Conservation (phyloP, 2,888 invertebrate genomes). For the Hydroisotoma schaefferi region DNA sequence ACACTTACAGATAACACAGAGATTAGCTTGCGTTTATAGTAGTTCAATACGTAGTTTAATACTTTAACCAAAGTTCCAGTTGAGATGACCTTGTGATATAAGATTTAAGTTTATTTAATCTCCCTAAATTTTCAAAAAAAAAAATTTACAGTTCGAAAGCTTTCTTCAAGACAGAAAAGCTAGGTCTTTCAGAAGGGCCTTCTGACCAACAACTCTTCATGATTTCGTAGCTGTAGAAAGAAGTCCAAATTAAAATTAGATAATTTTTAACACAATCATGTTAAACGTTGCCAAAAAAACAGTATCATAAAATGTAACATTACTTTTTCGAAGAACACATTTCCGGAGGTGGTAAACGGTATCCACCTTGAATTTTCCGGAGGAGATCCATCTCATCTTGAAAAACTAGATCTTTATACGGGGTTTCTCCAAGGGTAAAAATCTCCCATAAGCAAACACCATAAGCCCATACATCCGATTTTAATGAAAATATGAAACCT, state of each 20-base stretch:
- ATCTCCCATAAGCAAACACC: constrained; percentile 2
- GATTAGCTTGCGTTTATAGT: too few relatives aligned
- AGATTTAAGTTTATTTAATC: too few relatives aligned
- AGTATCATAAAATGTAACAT: neutral
- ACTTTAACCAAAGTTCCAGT: too few relatives aligned
- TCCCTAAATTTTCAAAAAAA: too few relatives aligned
- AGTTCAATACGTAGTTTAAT: too few relatives aligned
- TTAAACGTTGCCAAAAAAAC: neutral
- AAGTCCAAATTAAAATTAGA: neutral
- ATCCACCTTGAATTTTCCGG: constrained; percentile 5
- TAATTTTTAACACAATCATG: neutral
- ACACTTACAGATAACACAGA: too few relatives aligned
- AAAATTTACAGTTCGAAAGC: too few relatives aligned
- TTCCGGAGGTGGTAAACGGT: constrained; percentile 12
- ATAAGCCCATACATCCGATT: constrained; percentile 10
- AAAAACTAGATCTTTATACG: neutral
- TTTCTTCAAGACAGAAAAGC: constrained; percentile 7
- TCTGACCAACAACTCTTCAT: constrained; percentile 21
- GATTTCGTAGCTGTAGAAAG: constrained; percentile 14
- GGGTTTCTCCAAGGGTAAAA: neutral
- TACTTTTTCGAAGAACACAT: constrained; percentile 21
- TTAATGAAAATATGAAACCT: neutral
- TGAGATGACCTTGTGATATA: too few relatives aligned
- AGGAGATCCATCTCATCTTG: neutral
- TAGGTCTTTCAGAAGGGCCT: constrained; percentile 16